phyloP scores from a whole-genome alignment of 2,888 invertebrate species.

The Lasioglossum leucozonium region DNA sequence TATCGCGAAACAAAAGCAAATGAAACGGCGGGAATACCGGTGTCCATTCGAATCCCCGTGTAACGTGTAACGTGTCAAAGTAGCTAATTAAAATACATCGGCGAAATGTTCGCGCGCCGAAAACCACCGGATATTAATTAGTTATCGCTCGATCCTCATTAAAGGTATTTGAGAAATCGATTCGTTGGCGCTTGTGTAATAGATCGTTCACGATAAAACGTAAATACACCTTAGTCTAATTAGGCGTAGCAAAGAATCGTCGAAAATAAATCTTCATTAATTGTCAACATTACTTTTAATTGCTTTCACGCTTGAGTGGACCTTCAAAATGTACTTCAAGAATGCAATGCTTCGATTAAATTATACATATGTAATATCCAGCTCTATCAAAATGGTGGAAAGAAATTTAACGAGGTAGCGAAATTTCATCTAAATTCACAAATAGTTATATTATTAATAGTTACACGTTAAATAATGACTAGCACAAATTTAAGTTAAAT shows the following conservation, averaged over 20 bases:
- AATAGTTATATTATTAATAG: background rate
- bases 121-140: slow-evolving; percentile 12
- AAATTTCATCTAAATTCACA: background rate
- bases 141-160: slow-evolving; percentile 30
- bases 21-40: background rate
- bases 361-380: too few relatives aligned
- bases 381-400: background rate
- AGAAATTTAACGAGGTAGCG: background rate
- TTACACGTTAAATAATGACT: background rate
- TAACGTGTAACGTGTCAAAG: slow-evolving; percentile 5
- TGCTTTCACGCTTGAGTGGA: too few relatives aligned
- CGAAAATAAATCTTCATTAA: slow-evolving; percentile 12
- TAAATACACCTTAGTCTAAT: slow-evolving; percentile 10
- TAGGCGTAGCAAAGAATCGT: background rate
- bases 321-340: background rate
- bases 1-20: slow-evolving; percentile 31
- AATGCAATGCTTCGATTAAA: too few relatives aligned
- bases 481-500: too few relatives aligned
- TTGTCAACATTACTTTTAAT: background rate
- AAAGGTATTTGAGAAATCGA: slow-evolving; percentile 25
- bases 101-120: background rate
- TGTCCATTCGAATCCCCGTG: slow-evolving; percentile 14
- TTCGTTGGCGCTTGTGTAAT: background rate
- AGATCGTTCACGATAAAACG: background rate
- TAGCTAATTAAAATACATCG: slow-evolving; percentile 41